Base-by-base conservation (phyloP, 2,797 vertebrate species). In the Acanthis flammea region DNA sequence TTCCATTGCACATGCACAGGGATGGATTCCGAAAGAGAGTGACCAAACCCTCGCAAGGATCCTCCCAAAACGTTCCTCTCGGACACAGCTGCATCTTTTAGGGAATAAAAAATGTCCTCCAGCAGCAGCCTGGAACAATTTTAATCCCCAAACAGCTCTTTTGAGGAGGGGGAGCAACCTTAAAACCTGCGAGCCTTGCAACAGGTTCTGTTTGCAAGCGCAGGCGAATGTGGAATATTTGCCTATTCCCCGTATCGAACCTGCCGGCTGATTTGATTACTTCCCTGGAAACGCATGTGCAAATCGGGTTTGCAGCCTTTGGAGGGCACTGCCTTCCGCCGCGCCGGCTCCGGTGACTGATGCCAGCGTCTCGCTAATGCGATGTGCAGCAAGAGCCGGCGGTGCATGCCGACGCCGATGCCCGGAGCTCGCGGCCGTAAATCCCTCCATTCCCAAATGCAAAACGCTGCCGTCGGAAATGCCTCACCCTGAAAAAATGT, bases 241-340 rank as follows among this genome's bases (percentile, higher is more conserved):
- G 81, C 79, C 61, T 81, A 44, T 35, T 51, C 62, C 74, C 58
- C 42, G 68, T 60, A 72, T 70, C 62, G 80, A 81, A 50, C 54
- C 62, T 31, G 31, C 83, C 15, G 88, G 66, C 50, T 96, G 92
- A 95, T 95, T 86, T 12, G 83, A 93, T 95, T 88, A 84, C 5
- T 4, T 51, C 80, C 94, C 62, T 75, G 88, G 86, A 88, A 86
- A 92, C 47, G 37, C 77, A 41, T 23, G 71, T 61, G 92, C 92
- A 93, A 88, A 90, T 84, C 3, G 19, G 44, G 61, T 94, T 96
- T 54, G 54, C 75, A 79, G 93, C 83, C 92, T 45, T 78, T 2
- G 15, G 74, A 93, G 86, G 92, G 88, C 92, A 75, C 74, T 79
- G 84, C 92, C 90, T 95, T 92, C 70, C 61, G 35, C 73, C 24